Conservation (phyloP, 2,888 invertebrate species). For the Polymixis flavicincta region DNA sequence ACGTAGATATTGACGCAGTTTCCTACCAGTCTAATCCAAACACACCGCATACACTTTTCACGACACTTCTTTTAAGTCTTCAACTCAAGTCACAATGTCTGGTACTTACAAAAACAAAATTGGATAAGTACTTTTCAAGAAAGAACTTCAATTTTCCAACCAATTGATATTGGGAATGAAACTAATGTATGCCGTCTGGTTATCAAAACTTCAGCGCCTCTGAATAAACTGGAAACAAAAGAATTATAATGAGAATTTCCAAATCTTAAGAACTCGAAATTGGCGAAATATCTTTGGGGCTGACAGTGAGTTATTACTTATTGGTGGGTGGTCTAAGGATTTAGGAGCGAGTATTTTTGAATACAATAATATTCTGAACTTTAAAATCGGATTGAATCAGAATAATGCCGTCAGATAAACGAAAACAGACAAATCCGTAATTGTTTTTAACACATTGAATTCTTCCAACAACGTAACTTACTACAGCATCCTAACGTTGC, state of each 20-base stretch:
- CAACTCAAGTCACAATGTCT: neutral
- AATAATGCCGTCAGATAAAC: neutral
- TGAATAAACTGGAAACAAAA: conserved; percentile 61
- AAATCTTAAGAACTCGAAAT: conserved; percentile 63
- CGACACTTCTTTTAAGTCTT: neutral
- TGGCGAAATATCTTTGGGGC: conserved; percentile 62
- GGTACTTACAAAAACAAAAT: neutral
- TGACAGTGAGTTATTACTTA: conserved; percentile 66
- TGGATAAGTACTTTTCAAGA: neutral
- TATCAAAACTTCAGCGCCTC: conserved; percentile 32
- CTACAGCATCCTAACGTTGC: no score
- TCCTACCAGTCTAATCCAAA: no score
- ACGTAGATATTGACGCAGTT: no score
- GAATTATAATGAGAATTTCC: conserved; percentile 58
- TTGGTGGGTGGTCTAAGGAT: conserved; percentile 48
- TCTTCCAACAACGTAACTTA: neutral
- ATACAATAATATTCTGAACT: neutral
- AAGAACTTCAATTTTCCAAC: neutral
- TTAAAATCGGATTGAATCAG: neutral
- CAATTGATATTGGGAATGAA: neutral
- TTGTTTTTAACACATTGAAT: neutral
- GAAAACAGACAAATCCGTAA: no score
- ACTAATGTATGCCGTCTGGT: conserved; percentile 42
- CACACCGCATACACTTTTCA: no score
- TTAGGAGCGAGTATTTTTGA: neutral